Conservation (phyloP, 2,113 vertebrate species). For the Mola mola region DNA sequence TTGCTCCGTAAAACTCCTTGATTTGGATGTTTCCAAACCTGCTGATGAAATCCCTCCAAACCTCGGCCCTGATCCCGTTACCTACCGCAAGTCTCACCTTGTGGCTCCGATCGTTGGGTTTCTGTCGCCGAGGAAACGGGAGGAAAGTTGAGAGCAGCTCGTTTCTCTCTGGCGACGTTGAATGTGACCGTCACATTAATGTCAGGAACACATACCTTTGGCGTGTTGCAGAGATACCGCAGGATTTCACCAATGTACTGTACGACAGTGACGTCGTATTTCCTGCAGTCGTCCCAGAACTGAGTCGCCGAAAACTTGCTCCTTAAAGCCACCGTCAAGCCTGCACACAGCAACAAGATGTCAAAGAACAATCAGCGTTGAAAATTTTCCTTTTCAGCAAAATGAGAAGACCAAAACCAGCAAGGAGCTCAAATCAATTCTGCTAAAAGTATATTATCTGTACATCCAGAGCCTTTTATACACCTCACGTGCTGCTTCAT, state of each 20-base stretch:
- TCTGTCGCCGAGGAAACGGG: constrained; percentile 65
- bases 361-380: background rate
- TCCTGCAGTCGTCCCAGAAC: constrained; percentile 92
- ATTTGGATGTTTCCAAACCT: constrained; percentile 85
- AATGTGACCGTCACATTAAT: background rate
- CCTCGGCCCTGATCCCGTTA: constrained; percentile 83
- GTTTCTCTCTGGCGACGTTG: too few relatives aligned
- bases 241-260: constrained; percentile 90
- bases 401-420: background rate
- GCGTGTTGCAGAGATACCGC: constrained; percentile 85
- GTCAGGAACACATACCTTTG: constrained; percentile 79
- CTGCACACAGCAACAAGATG: constrained; percentile 59
- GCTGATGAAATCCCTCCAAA: constrained; percentile 85
- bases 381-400: background rate
- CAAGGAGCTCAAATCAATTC: too few relatives aligned
- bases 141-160: background rate
- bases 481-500: too few relatives aligned
- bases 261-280: constrained; percentile 85
- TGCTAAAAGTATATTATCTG: too few relatives aligned
- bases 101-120: constrained; percentile 79
- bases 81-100: constrained; percentile 84
- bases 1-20: constrained; percentile 85
- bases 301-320: constrained; percentile 88
- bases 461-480: too few relatives aligned
- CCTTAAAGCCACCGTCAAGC: constrained; percentile 82